phyloP scores from a whole-genome alignment of 2,113 vertebrate species.

The Larimichthys polyactis region DNA sequence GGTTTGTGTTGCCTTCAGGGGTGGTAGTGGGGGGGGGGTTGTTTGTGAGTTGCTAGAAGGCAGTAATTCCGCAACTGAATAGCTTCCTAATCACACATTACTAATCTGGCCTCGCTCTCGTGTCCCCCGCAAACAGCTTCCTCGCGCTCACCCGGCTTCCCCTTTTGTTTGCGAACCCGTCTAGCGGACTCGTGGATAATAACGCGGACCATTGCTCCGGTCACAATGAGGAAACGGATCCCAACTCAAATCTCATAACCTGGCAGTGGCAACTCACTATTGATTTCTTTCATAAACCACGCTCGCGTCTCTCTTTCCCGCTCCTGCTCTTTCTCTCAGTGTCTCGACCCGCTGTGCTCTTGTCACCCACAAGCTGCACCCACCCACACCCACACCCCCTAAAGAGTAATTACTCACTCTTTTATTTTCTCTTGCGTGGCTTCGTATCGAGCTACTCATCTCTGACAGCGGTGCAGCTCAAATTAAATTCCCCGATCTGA shows the following conservation, averaged over 20 bases:
- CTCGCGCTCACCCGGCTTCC: slow-evolving; percentile 2
- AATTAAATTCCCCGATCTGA: slow-evolving; percentile 83
- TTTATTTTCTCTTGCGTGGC: slow-evolving; percentile 78
- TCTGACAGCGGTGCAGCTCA: slow-evolving; percentile 76
- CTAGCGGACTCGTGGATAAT: slow-evolving; percentile 58
- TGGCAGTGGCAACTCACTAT: slow-evolving; percentile 67
- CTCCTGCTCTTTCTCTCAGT: slow-evolving; percentile 34
- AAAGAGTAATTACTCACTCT: slow-evolving; percentile 80
- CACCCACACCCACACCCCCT: slow-evolving; percentile 50
- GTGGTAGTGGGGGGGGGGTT: background rate
- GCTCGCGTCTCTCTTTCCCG: slow-evolving; percentile 35
- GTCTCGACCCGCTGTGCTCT: slow-evolving; percentile 44
- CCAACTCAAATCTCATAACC: slow-evolving; percentile 78
- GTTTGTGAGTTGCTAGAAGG: slow-evolving; percentile 46
- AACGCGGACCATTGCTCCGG: slow-evolving; percentile 62
- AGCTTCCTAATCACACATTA: slow-evolving; percentile 75
- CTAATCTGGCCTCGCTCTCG: slow-evolving; percentile 63
- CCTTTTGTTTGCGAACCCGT: slow-evolving; percentile 71
- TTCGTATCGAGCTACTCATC: slow-evolving; percentile 78
- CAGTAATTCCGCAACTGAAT: slow-evolving; percentile 62
- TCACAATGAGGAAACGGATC: slow-evolving; percentile 73
- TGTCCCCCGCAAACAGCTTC: slow-evolving; percentile 36
- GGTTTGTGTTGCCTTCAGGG: slow-evolving; percentile 9
- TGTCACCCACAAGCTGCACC: slow-evolving; percentile 49
- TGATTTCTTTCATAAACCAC: slow-evolving; percentile 77